These are phyloP conservation scores for Harpagus bidentatus DNA, from an alignment of 2,113 vertebrate genomes.

Conservation along the genomic window DNA sequence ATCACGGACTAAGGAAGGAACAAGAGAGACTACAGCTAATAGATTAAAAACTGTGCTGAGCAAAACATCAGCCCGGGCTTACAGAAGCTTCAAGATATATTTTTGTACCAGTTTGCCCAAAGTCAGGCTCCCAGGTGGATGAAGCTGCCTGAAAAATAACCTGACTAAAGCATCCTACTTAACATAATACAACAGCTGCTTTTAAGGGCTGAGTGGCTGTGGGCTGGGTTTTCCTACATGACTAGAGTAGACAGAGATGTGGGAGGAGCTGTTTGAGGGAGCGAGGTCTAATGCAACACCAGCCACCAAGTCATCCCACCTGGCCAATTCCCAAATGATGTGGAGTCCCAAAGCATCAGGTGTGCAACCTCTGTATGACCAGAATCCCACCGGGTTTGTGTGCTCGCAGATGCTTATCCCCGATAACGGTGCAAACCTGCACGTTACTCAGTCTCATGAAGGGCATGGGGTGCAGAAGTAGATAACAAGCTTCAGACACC, in stretches of 20 bases:
- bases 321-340: neutral
- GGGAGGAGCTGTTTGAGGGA: neutral
- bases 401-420: neutral
- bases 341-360: neutral
- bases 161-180: neutral
- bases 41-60: neutral
- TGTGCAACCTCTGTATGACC: neutral
- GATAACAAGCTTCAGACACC: neutral
- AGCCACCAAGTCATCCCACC: neutral
- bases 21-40: neutral
- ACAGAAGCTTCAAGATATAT: neutral
- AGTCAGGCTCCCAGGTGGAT: neutral
- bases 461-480: neutral
- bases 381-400: neutral
- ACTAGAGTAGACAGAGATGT: neutral
- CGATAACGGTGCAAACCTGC: neutral
- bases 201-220: neutral
- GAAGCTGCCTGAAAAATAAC: neutral
- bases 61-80: neutral
- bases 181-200: neutral
- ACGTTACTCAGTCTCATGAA: neutral
- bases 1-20: neutral
- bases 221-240: neutral
- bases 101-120: neutral
- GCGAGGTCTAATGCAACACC: accelerated